Conservation (phyloP, 1,140 invertebrate species). For the Lepidostoma basale region DNA sequence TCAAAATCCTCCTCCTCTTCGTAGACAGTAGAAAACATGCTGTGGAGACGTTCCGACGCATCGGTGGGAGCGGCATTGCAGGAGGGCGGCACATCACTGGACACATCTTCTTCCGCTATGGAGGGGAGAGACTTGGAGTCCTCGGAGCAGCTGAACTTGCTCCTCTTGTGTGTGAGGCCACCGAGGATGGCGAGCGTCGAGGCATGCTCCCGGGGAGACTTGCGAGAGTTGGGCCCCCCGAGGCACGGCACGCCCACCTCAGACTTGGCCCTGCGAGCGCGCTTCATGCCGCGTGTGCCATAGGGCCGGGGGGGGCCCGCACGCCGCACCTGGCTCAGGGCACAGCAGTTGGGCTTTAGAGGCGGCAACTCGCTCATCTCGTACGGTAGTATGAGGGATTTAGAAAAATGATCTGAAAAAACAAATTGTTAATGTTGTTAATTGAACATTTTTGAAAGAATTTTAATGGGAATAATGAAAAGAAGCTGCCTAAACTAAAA, state of each 20-base stretch:
- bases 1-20: constrained; percentile 57
- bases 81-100: constrained; percentile 52
- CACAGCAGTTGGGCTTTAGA: constrained; percentile 62
- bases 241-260: neutral
- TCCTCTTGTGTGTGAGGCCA: constrained; percentile 64
- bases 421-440: constrained; percentile 29
- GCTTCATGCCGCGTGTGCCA: constrained; percentile 58
- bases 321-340: constrained; percentile 53
- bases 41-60: constrained; percentile 52
- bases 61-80: constrained; percentile 49
- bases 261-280: constrained; percentile 41
- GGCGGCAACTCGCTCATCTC: constrained; percentile 71
- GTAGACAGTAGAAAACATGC: constrained; percentile 56
- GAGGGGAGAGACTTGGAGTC: constrained; percentile 56
- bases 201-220: constrained; percentile 83
- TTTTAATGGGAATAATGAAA: no score
- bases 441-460: no score
- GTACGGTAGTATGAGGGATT: constrained; percentile 75
- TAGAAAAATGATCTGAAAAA: constrained; percentile 58
- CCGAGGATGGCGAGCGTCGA: constrained; percentile 82
- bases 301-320: constrained; percentile 54
- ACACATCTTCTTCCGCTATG: constrained; percentile 51
- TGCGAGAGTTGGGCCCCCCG: constrained; percentile 67
- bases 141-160: constrained; percentile 51
- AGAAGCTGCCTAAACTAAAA: no score